Evolutionary conservation across 2,888 invertebrate genomes (phyloP).

Genomic region (Calameuta pallipes): DNA sequence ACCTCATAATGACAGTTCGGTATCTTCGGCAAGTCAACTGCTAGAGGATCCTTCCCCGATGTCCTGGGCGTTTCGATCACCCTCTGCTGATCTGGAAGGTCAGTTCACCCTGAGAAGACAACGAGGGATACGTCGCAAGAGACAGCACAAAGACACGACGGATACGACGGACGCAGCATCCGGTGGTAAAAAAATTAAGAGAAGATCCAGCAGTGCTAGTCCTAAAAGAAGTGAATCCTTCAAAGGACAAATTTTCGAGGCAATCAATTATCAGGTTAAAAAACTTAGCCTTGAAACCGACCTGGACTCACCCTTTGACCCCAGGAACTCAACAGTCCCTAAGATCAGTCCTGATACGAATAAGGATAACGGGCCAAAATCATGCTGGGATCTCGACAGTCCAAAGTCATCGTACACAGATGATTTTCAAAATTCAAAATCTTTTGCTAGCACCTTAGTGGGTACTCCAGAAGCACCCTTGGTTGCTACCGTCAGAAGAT

Average conservation of each 20-base stretch:
- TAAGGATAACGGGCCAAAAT: constrained; percentile 24
- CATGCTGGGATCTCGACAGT: constrained; percentile 57
- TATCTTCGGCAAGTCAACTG: constrained; percentile 62
- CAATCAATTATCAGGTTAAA: constrained; percentile 59
- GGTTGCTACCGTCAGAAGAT: constrained; percentile 61
- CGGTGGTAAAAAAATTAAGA: constrained; percentile 44
- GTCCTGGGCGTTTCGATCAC: constrained; percentile 60
- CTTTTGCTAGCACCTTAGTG: constrained; percentile 51
- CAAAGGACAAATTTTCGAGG: constrained; percentile 40
- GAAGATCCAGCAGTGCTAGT: constrained; percentile 43
- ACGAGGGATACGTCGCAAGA: constrained; percentile 59
- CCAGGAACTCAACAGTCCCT: constrained; percentile 16
- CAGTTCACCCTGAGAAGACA: constrained; percentile 60
- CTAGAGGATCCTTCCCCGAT: constrained; percentile 62
- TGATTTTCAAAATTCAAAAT: constrained; percentile 57
- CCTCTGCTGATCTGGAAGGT: constrained; percentile 53
- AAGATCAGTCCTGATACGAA: constrained; percentile 38
- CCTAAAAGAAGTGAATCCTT: constrained; percentile 24
- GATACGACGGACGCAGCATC: constrained; percentile 28
- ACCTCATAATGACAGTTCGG: constrained; percentile 59
- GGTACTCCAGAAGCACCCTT: constrained; percentile 60
- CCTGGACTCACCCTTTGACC: constrained; percentile 49
- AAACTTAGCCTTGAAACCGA: constrained; percentile 58
- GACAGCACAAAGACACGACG: constrained; percentile 44
- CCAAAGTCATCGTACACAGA: constrained; percentile 58